A percentile compares a stretch with the other conserved stretches of the same genome.
Conservation (phyloP, 64 coral and sea anemone genomes). For the Exaiptasia diaphana region DNA sequence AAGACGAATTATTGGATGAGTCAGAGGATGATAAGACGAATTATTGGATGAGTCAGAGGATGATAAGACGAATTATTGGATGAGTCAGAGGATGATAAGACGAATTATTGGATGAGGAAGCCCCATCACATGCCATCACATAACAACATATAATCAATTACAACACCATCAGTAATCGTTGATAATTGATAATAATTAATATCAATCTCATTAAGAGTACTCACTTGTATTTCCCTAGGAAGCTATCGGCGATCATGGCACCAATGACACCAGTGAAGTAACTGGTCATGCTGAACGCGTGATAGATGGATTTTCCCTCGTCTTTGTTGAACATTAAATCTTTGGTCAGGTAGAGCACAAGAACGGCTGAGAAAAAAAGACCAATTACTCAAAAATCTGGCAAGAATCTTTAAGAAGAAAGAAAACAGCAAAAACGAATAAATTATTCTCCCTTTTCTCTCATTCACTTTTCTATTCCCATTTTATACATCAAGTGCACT, state of each 20-base stretch:
- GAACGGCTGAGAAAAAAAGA: slow-evolving; percentile 44
- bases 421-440: background rate
- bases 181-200: too few species aligned
- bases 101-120: too few species aligned
- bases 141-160: too few species aligned
- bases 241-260: slow-evolving; percentile 80
- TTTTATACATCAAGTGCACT: background rate
- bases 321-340: slow-evolving; percentile 74
- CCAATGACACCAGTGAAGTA: slow-evolving; percentile 88
- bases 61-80: too few species aligned
- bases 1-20: too few species aligned
- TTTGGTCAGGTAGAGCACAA: slow-evolving; percentile 80
- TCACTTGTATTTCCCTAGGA: slow-evolving; percentile 84
- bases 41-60: too few species aligned
- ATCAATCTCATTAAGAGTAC: too few species aligned
- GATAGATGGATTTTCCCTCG: slow-evolving; percentile 76
- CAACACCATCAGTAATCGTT: too few species aligned
- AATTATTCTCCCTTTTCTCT: background rate
- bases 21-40: too few species aligned
- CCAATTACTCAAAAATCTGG: background rate
- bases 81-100: too few species aligned
- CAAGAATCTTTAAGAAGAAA: background rate
- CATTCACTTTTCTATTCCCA: too few species aligned
- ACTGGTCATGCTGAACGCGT: slow-evolving; percentile 88
- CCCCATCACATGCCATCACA: too few species aligned